Conservation (phyloP, 2,888 invertebrate genomes). For the Watsonalla cultraria region DNA sequence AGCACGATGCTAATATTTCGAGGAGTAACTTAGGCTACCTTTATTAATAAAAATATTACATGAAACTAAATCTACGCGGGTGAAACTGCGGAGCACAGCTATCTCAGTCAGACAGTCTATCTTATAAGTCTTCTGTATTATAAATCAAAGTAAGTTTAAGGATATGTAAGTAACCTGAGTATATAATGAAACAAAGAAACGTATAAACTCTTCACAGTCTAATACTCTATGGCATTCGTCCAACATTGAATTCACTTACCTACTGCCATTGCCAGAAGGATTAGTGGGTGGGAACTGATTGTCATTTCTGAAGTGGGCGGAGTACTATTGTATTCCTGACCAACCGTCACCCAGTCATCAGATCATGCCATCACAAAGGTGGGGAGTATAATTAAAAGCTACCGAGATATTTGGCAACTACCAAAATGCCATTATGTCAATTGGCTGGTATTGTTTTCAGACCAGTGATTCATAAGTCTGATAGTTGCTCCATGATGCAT, state of each 20-base stretch:
- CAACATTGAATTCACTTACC: constrained; percentile 7
- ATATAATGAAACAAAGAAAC: neutral
- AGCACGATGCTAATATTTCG: too few species aligned
- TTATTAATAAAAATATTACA: too few species aligned
- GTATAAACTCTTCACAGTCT: neutral
- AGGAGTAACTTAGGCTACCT: too few species aligned
- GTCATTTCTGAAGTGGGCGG: constrained; percentile 21
- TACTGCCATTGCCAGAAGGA: constrained; percentile 27
- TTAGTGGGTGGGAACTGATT: constrained; percentile 31
- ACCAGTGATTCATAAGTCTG: neutral
- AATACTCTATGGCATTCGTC: neutral
- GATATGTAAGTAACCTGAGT: neutral
- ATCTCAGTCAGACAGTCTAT: too few species aligned
- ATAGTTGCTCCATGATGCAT: too few species aligned
- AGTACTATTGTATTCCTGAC: constrained; percentile 17
- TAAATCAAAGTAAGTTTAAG: too few species aligned
- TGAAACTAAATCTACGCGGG: too few species aligned
- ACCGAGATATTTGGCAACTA: neutral
- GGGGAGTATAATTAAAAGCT: neutral
- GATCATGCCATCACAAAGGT: neutral
- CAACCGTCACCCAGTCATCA: constrained; percentile 17
- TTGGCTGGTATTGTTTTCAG: neutral
- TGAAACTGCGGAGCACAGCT: too few species aligned
- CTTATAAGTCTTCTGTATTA: too few species aligned
- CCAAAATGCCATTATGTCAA: neutral